These are phyloP conservation scores for Neolamprologus modestus DNA, from an alignment of 2,113 vertebrate genomes.

Conservation along the genomic window DNA sequence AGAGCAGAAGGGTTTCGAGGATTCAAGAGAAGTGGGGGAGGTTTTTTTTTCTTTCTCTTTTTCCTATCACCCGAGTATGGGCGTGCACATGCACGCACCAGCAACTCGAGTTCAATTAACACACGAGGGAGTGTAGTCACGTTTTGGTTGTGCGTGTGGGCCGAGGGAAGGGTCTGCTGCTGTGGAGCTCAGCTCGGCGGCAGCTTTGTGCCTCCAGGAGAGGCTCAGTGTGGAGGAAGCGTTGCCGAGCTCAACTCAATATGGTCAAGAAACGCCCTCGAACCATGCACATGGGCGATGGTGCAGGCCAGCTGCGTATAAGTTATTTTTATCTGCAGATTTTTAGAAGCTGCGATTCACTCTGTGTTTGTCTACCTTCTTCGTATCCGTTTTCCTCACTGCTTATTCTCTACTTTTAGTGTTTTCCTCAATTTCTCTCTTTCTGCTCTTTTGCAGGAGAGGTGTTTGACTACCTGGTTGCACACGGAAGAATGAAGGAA, in stretches of 20 bases:
- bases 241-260: not conserved
- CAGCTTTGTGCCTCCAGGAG: slow-evolving; percentile 37
- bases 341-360: not conserved
- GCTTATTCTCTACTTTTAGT: not conserved
- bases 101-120: not conserved
- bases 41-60: not conserved
- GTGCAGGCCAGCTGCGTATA: not conserved
- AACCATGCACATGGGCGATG: slow-evolving; percentile 25
- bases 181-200: not conserved
- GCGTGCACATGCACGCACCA: not conserved
- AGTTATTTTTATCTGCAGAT: not conserved
- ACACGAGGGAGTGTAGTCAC: slow-evolving; percentile 6
- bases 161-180: not conserved
- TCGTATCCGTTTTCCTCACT: not conserved
- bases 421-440: not conserved
- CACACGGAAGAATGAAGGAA: slow-evolving; percentile 99
- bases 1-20: not conserved
- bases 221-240: not conserved
- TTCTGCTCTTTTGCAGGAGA: slow-evolving; percentile 77
- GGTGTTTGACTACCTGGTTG: slow-evolving; percentile 97
- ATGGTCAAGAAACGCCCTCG: not conserved
- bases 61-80: not conserved
- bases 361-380: not conserved
- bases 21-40: not conserved
- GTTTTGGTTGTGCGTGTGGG: slow-evolving; percentile 1